Percentiles rank a stretch among this genome's conserved stretches.
phyloP scores from a whole-genome alignment of 2,113 vertebrate species.

The Heteronetta atricapilla region DNA sequence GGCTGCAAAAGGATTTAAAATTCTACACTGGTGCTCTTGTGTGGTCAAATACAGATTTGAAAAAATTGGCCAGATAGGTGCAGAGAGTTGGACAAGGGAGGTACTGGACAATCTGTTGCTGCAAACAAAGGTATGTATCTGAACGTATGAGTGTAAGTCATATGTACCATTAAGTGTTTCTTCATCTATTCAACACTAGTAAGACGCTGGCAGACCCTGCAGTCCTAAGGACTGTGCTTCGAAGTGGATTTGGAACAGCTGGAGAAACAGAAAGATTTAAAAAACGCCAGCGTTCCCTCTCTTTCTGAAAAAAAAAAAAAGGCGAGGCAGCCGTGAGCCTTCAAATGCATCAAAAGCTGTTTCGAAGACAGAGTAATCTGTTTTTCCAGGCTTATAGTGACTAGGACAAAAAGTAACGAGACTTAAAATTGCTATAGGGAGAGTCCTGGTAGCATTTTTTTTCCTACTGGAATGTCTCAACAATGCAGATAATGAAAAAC shows the following conservation, averaged over 20 bases:
- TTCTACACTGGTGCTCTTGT: neutral
- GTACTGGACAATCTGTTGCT: neutral
- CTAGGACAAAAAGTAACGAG: neutral
- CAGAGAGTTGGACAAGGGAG: neutral
- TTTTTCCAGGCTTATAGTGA: neutral
- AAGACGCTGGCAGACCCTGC: neutral
- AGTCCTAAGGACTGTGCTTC: neutral
- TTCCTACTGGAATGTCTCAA: neutral
- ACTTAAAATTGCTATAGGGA: neutral
- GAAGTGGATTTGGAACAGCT: neutral
- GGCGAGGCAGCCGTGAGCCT: neutral
- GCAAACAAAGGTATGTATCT: neutral
- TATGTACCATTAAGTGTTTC: neutral
- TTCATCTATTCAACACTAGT: neutral
- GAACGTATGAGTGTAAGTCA: neutral
- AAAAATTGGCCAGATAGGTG: neutral
- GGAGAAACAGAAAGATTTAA: neutral
- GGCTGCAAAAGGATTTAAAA: neutral
- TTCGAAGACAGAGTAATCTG: neutral
- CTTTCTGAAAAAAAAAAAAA: neutral
- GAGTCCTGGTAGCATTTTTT: neutral
- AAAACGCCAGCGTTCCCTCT: neutral
- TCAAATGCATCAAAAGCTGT: neutral
- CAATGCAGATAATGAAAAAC: neutral
- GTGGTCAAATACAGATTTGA: neutral